Conservation (phyloP, 2,113 vertebrate species). For the Crocuta crocuta region DNA sequence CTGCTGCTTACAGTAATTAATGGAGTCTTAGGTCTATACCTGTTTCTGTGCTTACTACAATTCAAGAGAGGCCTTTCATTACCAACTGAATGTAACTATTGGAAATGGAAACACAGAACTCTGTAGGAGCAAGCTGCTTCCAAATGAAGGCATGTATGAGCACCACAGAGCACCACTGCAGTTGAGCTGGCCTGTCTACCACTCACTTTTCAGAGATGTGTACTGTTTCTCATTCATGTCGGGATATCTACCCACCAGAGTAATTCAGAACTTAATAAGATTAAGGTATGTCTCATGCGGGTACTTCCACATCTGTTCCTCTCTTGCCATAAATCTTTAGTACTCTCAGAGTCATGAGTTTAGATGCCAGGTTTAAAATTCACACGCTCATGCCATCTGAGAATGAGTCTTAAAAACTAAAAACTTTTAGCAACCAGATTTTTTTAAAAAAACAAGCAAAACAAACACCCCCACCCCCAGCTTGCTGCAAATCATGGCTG, state of each 20-base stretch:
- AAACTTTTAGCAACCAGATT: not conserved
- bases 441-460: not conserved
- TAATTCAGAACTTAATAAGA: not conserved
- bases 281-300: not conserved
- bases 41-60: constrained; percentile 60
- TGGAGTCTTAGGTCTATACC: constrained; percentile 60
- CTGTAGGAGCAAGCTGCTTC: not conserved
- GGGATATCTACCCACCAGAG: not conserved
- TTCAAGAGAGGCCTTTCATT: constrained; percentile 48
- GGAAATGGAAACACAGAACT: not conserved
- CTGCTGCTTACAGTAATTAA: constrained; percentile 76
- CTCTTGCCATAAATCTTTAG: not conserved
- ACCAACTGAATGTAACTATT: not conserved
- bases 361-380: constrained; percentile 1
- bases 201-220: not conserved
- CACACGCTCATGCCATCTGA: not conserved
- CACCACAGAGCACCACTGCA: not conserved
- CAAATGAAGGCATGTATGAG: not conserved
- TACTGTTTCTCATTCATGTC: not conserved
- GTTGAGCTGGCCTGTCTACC: not conserved
- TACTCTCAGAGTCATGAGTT: not conserved
- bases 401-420: not conserved
- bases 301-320: not conserved
- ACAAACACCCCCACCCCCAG: not conserved
- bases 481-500: not conserved